Percentiles rank a stretch among this genome's conserved stretches.
Conservation (phyloP, 2,113 vertebrate genomes). For the Pollachius pollachius region DNA sequence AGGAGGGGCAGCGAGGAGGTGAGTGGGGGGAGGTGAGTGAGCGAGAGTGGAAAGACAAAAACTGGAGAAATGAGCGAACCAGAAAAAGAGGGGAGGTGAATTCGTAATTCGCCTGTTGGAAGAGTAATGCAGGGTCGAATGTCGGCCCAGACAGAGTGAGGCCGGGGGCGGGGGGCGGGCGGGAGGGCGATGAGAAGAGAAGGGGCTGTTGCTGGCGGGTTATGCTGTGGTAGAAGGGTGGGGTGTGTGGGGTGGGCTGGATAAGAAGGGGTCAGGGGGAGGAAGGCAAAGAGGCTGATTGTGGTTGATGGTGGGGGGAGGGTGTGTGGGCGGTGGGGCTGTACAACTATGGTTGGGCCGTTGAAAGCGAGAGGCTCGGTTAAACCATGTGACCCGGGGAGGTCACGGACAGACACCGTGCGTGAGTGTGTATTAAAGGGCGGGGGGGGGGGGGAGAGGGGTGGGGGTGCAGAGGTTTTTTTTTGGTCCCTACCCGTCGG, state of each 20-base stretch:
- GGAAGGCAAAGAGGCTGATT: slow-evolving; percentile 36
- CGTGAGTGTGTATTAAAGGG: background rate
- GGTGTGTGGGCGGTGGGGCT: slow-evolving; percentile 16
- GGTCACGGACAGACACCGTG: too few relatives aligned
- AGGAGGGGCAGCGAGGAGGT: too few relatives aligned
- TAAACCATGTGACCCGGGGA: background rate
- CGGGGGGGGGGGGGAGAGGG: too few relatives aligned
- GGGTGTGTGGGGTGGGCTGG: background rate
- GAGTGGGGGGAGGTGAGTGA: background rate
- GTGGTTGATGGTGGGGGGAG: background rate
- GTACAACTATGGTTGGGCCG: background rate
- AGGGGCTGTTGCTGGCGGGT: background rate
- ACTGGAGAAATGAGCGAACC: background rate
- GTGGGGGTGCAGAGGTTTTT: too few relatives aligned
- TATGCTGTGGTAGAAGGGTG: background rate
- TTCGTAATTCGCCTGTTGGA: background rate
- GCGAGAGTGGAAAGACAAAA: background rate
- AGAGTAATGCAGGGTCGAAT: background rate
- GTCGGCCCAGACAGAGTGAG: background rate
- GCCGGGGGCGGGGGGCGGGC: background rate
- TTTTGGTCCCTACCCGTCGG: too few relatives aligned
- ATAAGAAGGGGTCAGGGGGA: slow-evolving; percentile 10
- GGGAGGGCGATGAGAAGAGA: background rate
- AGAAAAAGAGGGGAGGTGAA: background rate
- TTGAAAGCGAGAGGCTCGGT: background rate